A percentile compares a stretch with the other conserved stretches of the same genome.
These are phyloP conservation scores for Hofmannophila pseudospretella DNA, from an alignment of 2,888 invertebrate genomes.

Conservation along the genomic window DNA sequence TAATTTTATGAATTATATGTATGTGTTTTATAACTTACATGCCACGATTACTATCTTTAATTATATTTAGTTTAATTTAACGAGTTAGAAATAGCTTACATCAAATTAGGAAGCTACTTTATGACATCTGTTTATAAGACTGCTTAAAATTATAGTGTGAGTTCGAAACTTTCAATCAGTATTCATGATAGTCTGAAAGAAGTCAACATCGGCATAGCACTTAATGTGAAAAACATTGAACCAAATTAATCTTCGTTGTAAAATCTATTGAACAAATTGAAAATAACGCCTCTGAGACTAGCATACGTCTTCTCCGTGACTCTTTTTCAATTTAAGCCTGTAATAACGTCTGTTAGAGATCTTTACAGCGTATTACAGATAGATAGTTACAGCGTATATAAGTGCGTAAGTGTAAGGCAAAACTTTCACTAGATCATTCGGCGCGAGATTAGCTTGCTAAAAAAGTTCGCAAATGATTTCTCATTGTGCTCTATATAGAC, in stretches of 20 bases:
- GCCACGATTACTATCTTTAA: too few relatives aligned
- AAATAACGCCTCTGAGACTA: slow-evolving; percentile 24
- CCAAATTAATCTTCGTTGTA: slow-evolving; percentile 33
- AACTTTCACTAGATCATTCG: slow-evolving; percentile 63
- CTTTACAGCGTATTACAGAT: background rate
- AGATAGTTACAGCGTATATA: slow-evolving; percentile 15
- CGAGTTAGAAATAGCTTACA: slow-evolving; percentile 14
- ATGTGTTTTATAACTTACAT: too few relatives aligned
- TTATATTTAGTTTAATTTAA: too few relatives aligned
- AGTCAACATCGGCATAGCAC: background rate
- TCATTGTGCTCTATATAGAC: slow-evolving; percentile 50
- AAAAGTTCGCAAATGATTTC: slow-evolving; percentile 56
- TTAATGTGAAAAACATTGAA: slow-evolving; percentile 20
- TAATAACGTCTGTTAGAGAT: slow-evolving; percentile 7
- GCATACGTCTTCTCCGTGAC: slow-evolving; percentile 25
- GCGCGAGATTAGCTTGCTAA: slow-evolving; percentile 42
- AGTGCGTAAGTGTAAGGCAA: slow-evolving; percentile 26
- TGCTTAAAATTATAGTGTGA: too few relatives aligned
- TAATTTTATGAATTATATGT: slow-evolving; percentile 35
- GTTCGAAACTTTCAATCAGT: background rate
- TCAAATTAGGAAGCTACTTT: too few relatives aligned
- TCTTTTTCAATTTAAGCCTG: slow-evolving; percentile 21
- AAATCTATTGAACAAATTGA: slow-evolving; percentile 38
- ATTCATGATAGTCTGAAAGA: background rate
- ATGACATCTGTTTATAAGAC: too few relatives aligned